These are phyloP conservation scores for Pholis gunnellus DNA, from an alignment of 2,113 vertebrate genomes.

Conservation along the genomic window DNA sequence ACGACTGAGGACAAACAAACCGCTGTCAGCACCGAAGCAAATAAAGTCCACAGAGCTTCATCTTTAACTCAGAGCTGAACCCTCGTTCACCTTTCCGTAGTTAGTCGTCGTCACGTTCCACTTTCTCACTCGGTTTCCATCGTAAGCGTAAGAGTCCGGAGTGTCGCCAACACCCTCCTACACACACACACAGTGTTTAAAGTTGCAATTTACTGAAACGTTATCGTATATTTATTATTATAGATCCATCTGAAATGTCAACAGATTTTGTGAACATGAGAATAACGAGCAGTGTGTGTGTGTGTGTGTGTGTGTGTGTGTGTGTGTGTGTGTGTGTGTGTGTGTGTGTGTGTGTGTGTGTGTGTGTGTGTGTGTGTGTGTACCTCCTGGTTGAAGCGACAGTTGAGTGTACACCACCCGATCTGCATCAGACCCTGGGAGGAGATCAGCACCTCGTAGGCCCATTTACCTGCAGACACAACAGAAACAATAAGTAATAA, in stretches of 20 bases:
- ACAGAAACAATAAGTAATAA: neutral
- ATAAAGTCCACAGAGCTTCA: neutral
- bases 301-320: slow-evolving; percentile 29
- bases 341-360: slow-evolving; percentile 22
- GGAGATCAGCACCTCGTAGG: slow-evolving; percentile 98
- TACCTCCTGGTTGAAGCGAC: slow-evolving; percentile 99
- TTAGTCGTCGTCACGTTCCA: slow-evolving; percentile 99
- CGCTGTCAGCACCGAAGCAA: neutral
- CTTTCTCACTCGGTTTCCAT: slow-evolving; percentile 97
- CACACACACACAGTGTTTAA: neutral
- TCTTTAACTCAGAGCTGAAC: neutral
- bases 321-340: slow-evolving; percentile 35
- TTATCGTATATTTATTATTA: neutral
- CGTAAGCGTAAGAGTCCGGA: slow-evolving; percentile 95
- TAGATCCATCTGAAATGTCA: neutral
- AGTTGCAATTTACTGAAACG: neutral
- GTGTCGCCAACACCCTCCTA: slow-evolving; percentile 98
- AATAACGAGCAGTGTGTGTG: neutral
- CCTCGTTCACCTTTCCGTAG: slow-evolving; percentile 91
- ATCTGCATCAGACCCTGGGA: slow-evolving; percentile 99
- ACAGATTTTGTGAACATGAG: neutral
- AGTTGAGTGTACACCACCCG: slow-evolving; percentile 97
- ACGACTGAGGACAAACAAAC: slow-evolving; percentile 85
- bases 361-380: slow-evolving; percentile 29
- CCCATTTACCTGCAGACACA: slow-evolving; percentile 91